Percentiles rank a stretch among this genome's conserved stretches.
Conservation (phyloP, 2,888 invertebrate genomes). For the Proisotoma minuta region DNA sequence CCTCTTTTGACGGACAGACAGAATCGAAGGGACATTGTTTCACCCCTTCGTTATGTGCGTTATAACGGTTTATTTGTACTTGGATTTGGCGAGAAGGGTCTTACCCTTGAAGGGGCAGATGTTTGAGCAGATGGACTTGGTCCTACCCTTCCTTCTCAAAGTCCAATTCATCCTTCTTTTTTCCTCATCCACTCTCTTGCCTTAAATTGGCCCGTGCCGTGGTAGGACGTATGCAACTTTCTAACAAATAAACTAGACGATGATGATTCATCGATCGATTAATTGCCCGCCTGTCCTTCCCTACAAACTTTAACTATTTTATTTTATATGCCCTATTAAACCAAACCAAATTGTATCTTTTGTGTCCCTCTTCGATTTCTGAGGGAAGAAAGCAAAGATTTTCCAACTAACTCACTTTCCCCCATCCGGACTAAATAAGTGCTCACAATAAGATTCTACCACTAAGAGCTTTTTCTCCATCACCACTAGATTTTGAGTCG, state of each 20-base stretch:
- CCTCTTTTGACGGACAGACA: not conserved
- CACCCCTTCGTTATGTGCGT: not conserved
- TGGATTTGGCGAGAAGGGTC: conserved; percentile 6
- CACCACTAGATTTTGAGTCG: too few relatives aligned
- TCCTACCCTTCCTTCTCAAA: conserved; percentile 3
- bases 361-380: conserved; percentile 3
- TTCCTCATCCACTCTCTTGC: not conserved
- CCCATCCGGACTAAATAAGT: too few relatives aligned
- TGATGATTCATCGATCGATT: conserved; percentile 30
- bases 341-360: not conserved
- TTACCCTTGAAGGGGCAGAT: conserved; percentile 31
- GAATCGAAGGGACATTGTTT: not conserved
- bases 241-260: conserved; percentile 9
- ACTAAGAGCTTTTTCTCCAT: not conserved
- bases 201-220: not conserved
- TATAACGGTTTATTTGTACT: not conserved
- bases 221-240: too few relatives aligned
- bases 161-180: not conserved
- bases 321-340: not conserved
- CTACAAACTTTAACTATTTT: not conserved
- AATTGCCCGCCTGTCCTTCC: conserved; percentile 17
- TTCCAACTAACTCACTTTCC: too few relatives aligned
- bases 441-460: not conserved
- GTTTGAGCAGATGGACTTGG: conserved; percentile 32
- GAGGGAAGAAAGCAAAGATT: not conserved